Conservation (phyloP, 1,140 invertebrate species). For the Nephila pilipes region DNA sequence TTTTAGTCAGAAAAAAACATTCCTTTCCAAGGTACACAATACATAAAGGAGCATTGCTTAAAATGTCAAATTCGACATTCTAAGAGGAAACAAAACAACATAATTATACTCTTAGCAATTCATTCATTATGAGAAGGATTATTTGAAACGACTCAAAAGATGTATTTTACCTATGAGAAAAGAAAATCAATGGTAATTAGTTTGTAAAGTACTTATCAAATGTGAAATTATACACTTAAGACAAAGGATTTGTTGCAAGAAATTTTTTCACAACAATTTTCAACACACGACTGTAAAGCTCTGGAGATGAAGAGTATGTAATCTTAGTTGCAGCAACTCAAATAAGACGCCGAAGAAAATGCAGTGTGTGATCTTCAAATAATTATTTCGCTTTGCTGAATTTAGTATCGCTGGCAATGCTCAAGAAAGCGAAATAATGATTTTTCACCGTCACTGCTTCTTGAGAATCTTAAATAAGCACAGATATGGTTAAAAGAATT, state of each 20-base stretch:
- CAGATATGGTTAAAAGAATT: constrained; percentile 2
- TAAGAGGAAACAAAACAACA: background rate
- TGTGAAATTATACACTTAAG: constrained; percentile 24
- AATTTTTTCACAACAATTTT: background rate
- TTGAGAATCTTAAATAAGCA: constrained; percentile 14
- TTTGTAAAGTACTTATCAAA: background rate
- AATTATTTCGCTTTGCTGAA: constrained; percentile 41
- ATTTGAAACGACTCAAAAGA: background rate
- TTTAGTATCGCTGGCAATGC: background rate
- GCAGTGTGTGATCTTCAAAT: background rate
- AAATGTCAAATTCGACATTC: background rate
- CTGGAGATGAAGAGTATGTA: background rate
- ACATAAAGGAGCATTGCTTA: too few species aligned
- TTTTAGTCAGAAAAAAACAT: too few species aligned
- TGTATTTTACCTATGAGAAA: background rate
- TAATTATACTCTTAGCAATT: background rate
- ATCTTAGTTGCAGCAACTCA: background rate
- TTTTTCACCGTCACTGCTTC: constrained; percentile 19
- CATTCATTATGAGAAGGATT: background rate
- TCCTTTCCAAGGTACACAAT: too few species aligned
- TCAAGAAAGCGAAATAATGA: constrained; percentile 28
- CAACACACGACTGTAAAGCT: background rate
- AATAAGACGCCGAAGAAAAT: background rate
- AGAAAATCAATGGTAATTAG: constrained; percentile 22
- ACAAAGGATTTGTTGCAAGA: background rate